Percentiles rank a stretch among this genome's conserved stretches.
Conservation (phyloP, 1,140 invertebrate genomes). For the Tribolium madens region DNA sequence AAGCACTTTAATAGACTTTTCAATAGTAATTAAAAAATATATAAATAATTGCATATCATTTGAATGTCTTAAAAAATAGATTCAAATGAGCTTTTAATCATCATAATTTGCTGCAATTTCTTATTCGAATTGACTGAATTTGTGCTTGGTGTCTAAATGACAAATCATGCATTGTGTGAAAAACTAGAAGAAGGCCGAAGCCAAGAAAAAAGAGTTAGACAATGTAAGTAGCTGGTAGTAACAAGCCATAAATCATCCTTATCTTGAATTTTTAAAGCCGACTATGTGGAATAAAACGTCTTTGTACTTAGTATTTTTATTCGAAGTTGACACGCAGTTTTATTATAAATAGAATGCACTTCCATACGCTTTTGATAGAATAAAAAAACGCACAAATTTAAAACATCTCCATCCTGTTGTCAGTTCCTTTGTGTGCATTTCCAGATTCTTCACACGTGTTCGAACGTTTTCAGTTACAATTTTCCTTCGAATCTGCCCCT, state of each 20-base stretch:
- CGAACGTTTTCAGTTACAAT: conserved; percentile 44
- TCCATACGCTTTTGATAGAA: not conserved
- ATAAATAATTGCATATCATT: no score
- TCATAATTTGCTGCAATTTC: no score
- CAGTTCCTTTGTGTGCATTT: conserved; percentile 35
- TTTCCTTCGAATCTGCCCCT: conserved; percentile 24
- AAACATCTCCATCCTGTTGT: conserved; percentile 7
- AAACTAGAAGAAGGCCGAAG: not conserved
- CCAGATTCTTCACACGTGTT: conserved; percentile 45
- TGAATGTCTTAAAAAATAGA: no score
- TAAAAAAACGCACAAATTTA: conserved; percentile 6
- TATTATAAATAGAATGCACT: conserved; percentile 23
- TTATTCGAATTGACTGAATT: not conserved
- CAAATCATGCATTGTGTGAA: not conserved
- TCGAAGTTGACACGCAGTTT: conserved; percentile 31
- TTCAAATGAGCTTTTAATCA: no score
- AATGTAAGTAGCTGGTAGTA: conserved; percentile 38
- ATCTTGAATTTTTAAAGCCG: conserved; percentile 42
- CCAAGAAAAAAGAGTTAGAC: not conserved
- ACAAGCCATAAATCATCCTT: conserved; percentile 48
- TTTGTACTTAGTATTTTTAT: conserved; percentile 41
- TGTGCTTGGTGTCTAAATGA: not conserved
- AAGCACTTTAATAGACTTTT: no score
- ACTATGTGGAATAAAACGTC: conserved; percentile 17
- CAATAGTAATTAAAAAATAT: no score